Conservation (phyloP, 2,888 invertebrate species). For the Mimas tiliae region DNA sequence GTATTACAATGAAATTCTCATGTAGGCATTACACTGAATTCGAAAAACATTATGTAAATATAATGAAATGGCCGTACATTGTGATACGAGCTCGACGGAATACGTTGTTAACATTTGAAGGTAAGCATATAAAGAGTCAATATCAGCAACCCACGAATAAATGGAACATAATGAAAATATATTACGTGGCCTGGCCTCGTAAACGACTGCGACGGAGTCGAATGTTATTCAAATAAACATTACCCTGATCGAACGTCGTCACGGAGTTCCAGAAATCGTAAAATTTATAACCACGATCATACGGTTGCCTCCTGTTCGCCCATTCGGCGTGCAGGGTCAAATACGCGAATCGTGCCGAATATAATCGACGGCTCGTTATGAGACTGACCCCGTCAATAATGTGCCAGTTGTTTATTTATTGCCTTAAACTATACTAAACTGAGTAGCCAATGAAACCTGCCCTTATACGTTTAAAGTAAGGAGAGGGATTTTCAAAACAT, state of each 20-base stretch:
- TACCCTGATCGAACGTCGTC: slow-evolving; percentile 67
- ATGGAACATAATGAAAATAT: slow-evolving; percentile 79
- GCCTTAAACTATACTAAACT: not conserved
- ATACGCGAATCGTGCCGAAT: slow-evolving; percentile 32
- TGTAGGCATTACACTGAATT: slow-evolving; percentile 38
- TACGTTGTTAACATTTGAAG: slow-evolving; percentile 69
- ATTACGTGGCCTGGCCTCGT: slow-evolving; percentile 68
- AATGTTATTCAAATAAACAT: slow-evolving; percentile 77
- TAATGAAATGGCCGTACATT: slow-evolving; percentile 57
- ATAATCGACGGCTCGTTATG: slow-evolving; percentile 31
- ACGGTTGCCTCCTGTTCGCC: slow-evolving; percentile 46
- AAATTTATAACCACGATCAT: slow-evolving; percentile 65
- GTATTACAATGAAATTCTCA: slow-evolving; percentile 37
- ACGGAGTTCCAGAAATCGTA: slow-evolving; percentile 67
- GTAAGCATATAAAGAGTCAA: slow-evolving; percentile 72
- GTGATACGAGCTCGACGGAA: slow-evolving; percentile 50
- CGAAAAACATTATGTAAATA: slow-evolving; percentile 61
- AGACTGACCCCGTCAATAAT: slow-evolving; percentile 4
- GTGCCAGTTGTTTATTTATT: slow-evolving; percentile 13
- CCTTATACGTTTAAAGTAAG: not conserved
- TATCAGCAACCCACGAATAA: slow-evolving; percentile 71
- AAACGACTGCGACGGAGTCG: slow-evolving; percentile 64
- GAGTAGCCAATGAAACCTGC: no score
- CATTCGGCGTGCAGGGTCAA: slow-evolving; percentile 36
- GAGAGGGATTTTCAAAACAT: not conserved